Base-by-base conservation (phyloP, 2,888 invertebrate genomes). In the Malacosoma neustria region DNA sequence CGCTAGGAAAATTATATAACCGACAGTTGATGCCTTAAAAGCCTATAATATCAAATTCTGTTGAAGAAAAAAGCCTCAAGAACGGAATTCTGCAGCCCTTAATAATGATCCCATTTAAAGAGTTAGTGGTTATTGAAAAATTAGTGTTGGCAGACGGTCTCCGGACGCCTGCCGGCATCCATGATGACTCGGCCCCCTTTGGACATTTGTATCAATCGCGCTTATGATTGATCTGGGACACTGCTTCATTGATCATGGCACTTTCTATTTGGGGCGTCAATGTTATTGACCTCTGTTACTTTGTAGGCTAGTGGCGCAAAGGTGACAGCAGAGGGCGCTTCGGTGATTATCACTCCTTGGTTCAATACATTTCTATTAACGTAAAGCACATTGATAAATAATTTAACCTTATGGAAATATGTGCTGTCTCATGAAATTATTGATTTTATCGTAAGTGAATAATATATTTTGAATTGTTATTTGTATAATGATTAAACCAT, bases 61-160 rank as follows among this genome's bases (percentile, higher is more conserved):
- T n/a, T n/a, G n/a, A n/a, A n/a, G n/a, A n/a, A n/a, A n/a, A n/a
- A n/a, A n/a, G n/a, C n/a, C n/a, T n/a, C n/a, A n/a, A n/a, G n/a
- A n/a, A n/a, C n/a, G n/a, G n/a, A n/a, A n/a, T n/a, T n/a, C 3
- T 7, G 22, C 22, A 22, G 22, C 22, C 22, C 22, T 22, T 7
- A 22, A 5, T 22, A 22, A 61, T 64, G 54, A 64, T 63, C 44
- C 61, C 60, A 63, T 64, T 63, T 56, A 46, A 54, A 49, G 35
- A 39, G 44, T 34, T 15, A 11, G 11, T 4, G 15, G 37, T 40
- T 57, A 64, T 62, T 63, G 64, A 51, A 22, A 22, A 49, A 63
- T 58, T 47, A 51, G 49, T 45, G 39, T 42, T 49, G 57, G n/a
- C n/a, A n/a, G 48, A 40, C 48, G 50, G 43, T 5, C 42, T 40